Base-by-base conservation (phyloP, 2,888 invertebrate species). In the Tethea ocularis region DNA sequence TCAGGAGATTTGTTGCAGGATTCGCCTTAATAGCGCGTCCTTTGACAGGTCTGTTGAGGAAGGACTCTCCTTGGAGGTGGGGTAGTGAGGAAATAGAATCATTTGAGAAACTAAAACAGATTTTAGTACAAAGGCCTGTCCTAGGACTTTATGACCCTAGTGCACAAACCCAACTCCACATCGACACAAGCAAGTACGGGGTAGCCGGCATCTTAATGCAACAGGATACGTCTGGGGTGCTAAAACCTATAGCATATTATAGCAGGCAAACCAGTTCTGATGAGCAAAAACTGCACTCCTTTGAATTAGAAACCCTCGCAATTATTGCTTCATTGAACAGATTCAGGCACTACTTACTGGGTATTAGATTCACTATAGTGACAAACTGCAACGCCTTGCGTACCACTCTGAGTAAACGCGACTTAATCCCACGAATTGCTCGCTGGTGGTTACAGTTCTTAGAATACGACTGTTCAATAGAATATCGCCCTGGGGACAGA, bases 171-270 rank as follows among this genome's bases (percentile, higher is more conserved):
- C 59, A 83, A 38, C 53, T 82, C 0, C 84, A 85, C 33, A 84
- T 83, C 0, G 84, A 85, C 56, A 83, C 84, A 0, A 76, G 78
- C 24, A 66, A 73, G 17, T 17, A 64, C 0, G 83, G 83, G 0
- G 6, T 64, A 67, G 60, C 76, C 59, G 82, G 78, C 0, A 75
- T 83, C 5, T 17, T 87, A 0, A 56, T 83, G 52, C 84, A 83
- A 58, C 24, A 60, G 0, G 55, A 64, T 5, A 29, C 13, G 0
- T 54, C 65, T 4, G 57, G 60, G 6, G 1, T 22, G 0, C 33
- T 68, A 8, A 56, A 53, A 51, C 64, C 68, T 0, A 66, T 74
- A 10, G 66, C 72, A 0, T 75, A 67, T 61, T 74, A 66, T 29
- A 74, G 74, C 38, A 57, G 72, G 2, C 56, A 72, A 26, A 72